Percentiles rank a stretch among this genome's conserved stretches.
Evolutionary conservation across 1,140 invertebrate species (phyloP).

Genomic region (Penaeus chinensis): DNA sequence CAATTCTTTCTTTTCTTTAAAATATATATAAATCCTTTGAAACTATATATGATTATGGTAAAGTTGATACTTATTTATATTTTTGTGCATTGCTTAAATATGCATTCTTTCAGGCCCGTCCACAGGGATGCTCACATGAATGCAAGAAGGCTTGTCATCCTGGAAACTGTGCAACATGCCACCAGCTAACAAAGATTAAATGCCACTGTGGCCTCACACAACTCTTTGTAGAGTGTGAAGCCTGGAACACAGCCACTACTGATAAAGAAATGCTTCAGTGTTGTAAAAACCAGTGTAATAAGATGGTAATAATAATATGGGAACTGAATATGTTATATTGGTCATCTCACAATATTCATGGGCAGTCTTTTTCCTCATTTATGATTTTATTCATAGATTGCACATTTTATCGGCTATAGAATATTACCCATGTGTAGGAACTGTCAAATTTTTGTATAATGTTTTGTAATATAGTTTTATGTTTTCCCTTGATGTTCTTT

Average conservation of each 20-base stretch:
- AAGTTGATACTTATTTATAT: too few relatives aligned
- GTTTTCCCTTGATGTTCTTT: neutral
- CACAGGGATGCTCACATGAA: conserved; percentile 81
- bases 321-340: too few relatives aligned
- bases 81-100: too few relatives aligned
- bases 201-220: conserved; percentile 86
- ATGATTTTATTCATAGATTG: too few relatives aligned
- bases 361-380: too few relatives aligned
- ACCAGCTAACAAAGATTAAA: conserved; percentile 76
- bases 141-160: conserved; percentile 84
- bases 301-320: conserved; percentile 65
- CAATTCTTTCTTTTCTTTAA: neutral
- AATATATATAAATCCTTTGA: too few relatives aligned
- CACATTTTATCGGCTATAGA: too few relatives aligned
- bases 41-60: too few relatives aligned
- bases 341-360: too few relatives aligned
- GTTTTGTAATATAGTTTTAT: neutral
- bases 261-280: conserved; percentile 73
- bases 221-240: conserved; percentile 79
- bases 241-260: conserved; percentile 72
- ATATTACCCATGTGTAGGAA: neutral
- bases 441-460: neutral
- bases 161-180: conserved; percentile 72
- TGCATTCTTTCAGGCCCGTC: conserved; percentile 69
- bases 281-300: conserved; percentile 88